Conservation (phyloP, 2,888 invertebrate genomes). For the Caenorhabditis sp. region DNA sequence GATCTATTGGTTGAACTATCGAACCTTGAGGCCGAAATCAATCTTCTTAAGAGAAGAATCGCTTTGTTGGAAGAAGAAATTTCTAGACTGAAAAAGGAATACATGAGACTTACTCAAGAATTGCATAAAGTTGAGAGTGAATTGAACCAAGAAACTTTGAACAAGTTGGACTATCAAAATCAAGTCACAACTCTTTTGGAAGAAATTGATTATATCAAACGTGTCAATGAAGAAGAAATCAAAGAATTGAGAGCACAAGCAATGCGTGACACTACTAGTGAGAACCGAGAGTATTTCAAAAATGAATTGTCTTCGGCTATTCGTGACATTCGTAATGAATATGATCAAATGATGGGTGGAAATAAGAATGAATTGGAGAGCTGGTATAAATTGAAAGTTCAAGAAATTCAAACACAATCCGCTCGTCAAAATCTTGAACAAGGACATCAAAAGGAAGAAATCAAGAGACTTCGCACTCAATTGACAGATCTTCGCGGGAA, state of each 20-base stretch:
- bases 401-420: slow-evolving; percentile 74
- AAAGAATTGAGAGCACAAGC: slow-evolving; percentile 74
- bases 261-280: slow-evolving; percentile 74
- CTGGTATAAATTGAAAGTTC: slow-evolving; percentile 74
- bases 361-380: slow-evolving; percentile 74
- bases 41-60: slow-evolving; percentile 69
- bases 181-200: slow-evolving; percentile 74
- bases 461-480: slow-evolving; percentile 72
- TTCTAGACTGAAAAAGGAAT: slow-evolving; percentile 72
- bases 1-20: slow-evolving; percentile 72
- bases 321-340: slow-evolving; percentile 74
- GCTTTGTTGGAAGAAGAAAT: slow-evolving; percentile 71
- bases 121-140: slow-evolving; percentile 61
- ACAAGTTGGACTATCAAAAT: slow-evolving; percentile 74
- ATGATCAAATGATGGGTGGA: slow-evolving; percentile 71
- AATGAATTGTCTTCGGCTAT: slow-evolving; percentile 74
- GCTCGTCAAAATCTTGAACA: slow-evolving; percentile 73
- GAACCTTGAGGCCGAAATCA: slow-evolving; percentile 73
- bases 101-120: slow-evolving; percentile 62
- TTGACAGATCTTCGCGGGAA: slow-evolving; percentile 73
- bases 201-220: slow-evolving; percentile 74
- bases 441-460: slow-evolving; percentile 69
- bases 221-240: slow-evolving; percentile 73
- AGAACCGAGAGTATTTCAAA: slow-evolving; percentile 75
- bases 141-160: slow-evolving; percentile 74